Evolutionary conservation across 2,888 invertebrate genomes (phyloP).

Genomic region (Lysandra bellargus): DNA sequence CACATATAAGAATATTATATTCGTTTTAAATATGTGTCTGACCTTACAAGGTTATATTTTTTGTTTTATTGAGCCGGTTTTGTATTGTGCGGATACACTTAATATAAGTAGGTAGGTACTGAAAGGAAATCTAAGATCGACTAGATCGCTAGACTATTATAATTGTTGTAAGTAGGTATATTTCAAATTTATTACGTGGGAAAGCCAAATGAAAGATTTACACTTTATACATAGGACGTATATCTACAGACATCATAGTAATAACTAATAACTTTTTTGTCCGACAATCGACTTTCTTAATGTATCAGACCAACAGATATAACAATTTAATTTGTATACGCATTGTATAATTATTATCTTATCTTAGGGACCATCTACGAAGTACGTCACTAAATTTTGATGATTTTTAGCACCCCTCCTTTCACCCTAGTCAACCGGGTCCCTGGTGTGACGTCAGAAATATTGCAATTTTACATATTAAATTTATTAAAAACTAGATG

Average conservation of each 20-base stretch:
- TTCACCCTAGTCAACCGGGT: too few relatives aligned
- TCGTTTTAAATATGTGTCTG: slow-evolving; percentile 10
- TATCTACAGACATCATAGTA: too few relatives aligned
- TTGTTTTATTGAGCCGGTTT: slow-evolving; percentile 18
- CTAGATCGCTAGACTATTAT: neutral
- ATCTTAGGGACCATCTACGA: too few relatives aligned
- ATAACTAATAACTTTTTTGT: neutral
- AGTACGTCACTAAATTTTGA: too few relatives aligned
- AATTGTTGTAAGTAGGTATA: neutral
- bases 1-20: neutral
- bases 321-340: too few relatives aligned
- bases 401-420: too few relatives aligned
- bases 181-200: neutral
- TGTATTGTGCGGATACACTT: neutral
- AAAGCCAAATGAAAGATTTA: neutral
- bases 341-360: too few relatives aligned
- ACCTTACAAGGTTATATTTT: slow-evolving; percentile 22
- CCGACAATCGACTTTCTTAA: neutral
- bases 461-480: too few relatives aligned
- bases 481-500: too few relatives aligned
- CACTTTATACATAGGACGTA: neutral
- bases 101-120: neutral
- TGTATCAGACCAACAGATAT: too few relatives aligned
- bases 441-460: too few relatives aligned
- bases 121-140: neutral